Base-by-base conservation (phyloP, 2,113 vertebrate species). In the Ancistrus triradiatus region DNA sequence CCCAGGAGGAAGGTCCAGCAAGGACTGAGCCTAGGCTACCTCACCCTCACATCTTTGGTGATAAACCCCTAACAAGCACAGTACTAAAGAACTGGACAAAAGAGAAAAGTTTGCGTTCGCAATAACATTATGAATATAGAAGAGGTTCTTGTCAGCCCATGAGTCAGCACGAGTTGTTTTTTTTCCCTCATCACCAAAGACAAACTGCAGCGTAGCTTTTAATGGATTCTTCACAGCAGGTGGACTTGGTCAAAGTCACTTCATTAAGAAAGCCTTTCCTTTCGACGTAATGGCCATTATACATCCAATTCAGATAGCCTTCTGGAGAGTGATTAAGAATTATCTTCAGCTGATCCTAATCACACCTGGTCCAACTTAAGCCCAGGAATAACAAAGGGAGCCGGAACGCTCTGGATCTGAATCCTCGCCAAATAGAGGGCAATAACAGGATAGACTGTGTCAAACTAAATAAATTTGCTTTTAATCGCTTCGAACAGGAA, bases 381-480 rank as follows among this genome's bases (percentile, higher is more conserved):
- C 81, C 80, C 75, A 75, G 79, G 77, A 85, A 81, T 83, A 83
- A 88, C 85, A 88, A 87, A 86, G 81, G 83, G 80, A 77, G 81
- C 42, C 58, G 83, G 78, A 84, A 81, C 72, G 79, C 63, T 31
- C 50, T 66, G 47, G 73, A 88, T 87, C 81, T 72, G 82, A 77
- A 78, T 78, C 81, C 83, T 85, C 80, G 83, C 81, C 84, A 67
- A 60, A 9, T 43, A 37, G 35, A 35, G 83, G 24, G 85, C 77
- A 85, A 88, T 89, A 81, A 87, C 85, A 85, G 78, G 77, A 70
- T 70, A 83, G 86, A 82, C 85, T 83, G 80, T 86, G 80, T 78
- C 78, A 67, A 85, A 81, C 84, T 84, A 88, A 88, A 88, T 87
- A 88, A 82, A 88, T 89, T 83, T 85, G 82, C 85, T 86, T 88